Evolutionary conservation across 2,888 invertebrate genomes (phyloP), one percentile per base, ranked within the genome.

Genomic region (Xanthia icteritia): DNA sequence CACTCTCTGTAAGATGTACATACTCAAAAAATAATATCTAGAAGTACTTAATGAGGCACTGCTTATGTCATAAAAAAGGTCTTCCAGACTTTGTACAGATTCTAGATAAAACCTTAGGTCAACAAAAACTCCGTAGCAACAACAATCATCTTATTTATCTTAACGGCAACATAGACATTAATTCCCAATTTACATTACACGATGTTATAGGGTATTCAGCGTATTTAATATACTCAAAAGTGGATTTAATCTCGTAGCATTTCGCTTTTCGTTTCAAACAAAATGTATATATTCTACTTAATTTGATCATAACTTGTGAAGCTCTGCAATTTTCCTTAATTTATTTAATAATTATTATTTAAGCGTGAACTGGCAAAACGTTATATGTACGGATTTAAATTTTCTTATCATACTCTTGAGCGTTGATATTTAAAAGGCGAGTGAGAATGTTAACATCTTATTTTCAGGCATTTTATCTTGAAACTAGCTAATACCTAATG

Each of bases 221-320:
- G 9, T 51, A 39, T 64, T 64, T 39, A n/a, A 39, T 64, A 51
- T 9, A 31, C 23, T 67, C 31, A 31, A 48, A 36, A 48, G 42
- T 8, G 39, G 36, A 48, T 81, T 66, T 77, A 70, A 72, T 77
- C 58, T 73, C 13, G 2, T 23, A 67, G 6, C 23, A 64, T 64
- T 74, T 56, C 27, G 13, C 54, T 27, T 82, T 76, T 75, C n/a
- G 71, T 77, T 77, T 67, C 45, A 17, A 68, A 27, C 20, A 79
- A 79, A 82, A 70, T 82, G 67, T 77, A 58, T 77, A 17, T 67
- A 66, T 79, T 71, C 27, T 51, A 64, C 39, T 78, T 80, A 81
- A 84, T 81, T 80, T n/a, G 13, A 79, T 71, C 13, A 58, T 79
- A 79, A 78, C 65, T 75, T 68, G 67, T 66, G 66, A 79, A 78